These are phyloP conservation scores for Hipposideros larvatus DNA, from an alignment of 2,797 vertebrate genomes.

Conservation along the genomic window DNA sequence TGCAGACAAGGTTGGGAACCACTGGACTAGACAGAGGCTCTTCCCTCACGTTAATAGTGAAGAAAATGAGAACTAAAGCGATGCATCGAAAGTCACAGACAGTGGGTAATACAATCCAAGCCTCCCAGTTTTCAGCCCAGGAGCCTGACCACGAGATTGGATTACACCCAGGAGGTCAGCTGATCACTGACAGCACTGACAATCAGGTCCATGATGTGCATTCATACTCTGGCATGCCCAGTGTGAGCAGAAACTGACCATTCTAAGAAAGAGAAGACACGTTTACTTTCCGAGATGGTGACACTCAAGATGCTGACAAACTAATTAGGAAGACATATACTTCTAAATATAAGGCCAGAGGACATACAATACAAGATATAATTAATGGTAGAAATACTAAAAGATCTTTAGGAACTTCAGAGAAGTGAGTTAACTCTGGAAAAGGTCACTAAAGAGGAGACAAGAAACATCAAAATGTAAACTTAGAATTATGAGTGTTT, in stretches of 20 bases:
- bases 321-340: neutral
- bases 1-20: neutral
- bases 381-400: neutral
- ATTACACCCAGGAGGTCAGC: neutral
- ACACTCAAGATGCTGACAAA: neutral
- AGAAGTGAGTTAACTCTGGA: neutral
- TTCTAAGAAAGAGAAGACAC: neutral
- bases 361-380: neutral
- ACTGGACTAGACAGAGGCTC: neutral
- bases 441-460: neutral
- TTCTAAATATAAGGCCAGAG: neutral
- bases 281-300: neutral
- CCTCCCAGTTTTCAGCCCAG: neutral
- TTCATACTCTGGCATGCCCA: neutral
- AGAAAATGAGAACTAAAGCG: neutral
- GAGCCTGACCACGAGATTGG: neutral
- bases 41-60: neutral
- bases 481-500: constrained; percentile 46
- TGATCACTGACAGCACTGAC: neutral
- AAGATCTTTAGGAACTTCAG: neutral
- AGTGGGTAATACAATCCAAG: neutral
- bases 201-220: too few species aligned
- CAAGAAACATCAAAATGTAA: neutral
- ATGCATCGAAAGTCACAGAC: neutral
- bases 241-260: neutral